Evolutionary conservation across 2,888 invertebrate genomes (phyloP).

Genomic region (Nasonia oneida): DNA sequence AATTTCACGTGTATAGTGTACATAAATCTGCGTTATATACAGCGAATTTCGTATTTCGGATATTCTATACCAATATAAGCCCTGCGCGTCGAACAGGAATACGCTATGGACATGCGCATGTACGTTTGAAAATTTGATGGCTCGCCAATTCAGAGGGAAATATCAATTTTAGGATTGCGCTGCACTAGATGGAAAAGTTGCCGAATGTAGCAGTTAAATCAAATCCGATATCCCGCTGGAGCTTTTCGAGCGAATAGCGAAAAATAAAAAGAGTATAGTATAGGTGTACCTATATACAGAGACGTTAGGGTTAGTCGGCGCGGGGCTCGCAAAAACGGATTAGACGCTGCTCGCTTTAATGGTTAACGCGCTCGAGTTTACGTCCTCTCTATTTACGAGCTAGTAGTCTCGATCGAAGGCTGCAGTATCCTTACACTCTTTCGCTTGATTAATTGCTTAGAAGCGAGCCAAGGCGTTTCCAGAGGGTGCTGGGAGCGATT

Average conservation of each 20-base stretch:
- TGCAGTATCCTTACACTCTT: neutral
- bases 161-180: neutral
- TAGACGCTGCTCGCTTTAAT: slow-evolving; percentile 22
- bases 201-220: too few species aligned
- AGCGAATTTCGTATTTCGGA: neutral
- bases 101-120: neutral
- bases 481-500: neutral
- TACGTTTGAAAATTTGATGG: neutral
- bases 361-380: slow-evolving; percentile 6
- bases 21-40: neutral
- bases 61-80: neutral
- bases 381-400: slow-evolving; percentile 34
- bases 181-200: neutral
- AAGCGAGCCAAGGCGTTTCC: neutral
- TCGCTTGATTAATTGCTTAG: slow-evolving; percentile 30
- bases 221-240: too few species aligned
- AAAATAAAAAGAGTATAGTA: neutral
- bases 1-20: neutral
- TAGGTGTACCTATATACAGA: too few species aligned
- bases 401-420: neutral
- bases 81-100: neutral
- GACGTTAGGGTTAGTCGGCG: neutral
- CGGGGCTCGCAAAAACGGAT: slow-evolving; percentile 9
- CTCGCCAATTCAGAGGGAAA: neutral
- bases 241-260: too few species aligned